Conservation (phyloP, 2,888 invertebrate species). For the Linyphia triangularis region DNA sequence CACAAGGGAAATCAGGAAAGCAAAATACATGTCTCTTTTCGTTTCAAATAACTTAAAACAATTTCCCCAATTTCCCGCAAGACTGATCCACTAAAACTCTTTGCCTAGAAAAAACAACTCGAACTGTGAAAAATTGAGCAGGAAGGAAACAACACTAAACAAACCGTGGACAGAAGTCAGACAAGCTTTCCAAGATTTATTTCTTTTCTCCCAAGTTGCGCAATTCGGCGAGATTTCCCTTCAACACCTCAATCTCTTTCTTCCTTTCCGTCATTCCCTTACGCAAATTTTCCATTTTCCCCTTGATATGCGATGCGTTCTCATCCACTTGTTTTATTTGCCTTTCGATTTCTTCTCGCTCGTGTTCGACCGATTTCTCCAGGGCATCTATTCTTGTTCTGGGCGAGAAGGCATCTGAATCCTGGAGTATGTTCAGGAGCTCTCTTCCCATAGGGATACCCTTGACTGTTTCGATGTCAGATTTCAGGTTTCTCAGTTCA, state of each 20-base stretch:
- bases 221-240: constrained; percentile 43
- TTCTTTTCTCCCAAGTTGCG: constrained; percentile 16
- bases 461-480: background rate
- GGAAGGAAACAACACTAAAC: background rate
- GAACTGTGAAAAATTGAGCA: too few relatives aligned
- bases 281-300: constrained; percentile 30
- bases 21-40: too few relatives aligned
- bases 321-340: constrained; percentile 23
- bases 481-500: background rate
- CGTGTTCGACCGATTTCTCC: constrained; percentile 24
- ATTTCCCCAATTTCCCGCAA: too few relatives aligned
- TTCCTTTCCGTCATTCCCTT: constrained; percentile 28
- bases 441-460: constrained; percentile 32
- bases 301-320: background rate
- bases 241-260: constrained; percentile 48
- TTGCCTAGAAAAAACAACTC: too few relatives aligned
- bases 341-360: constrained; percentile 31
- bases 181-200: background rate
- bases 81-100: too few relatives aligned
- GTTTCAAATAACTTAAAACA: too few relatives aligned
- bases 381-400: constrained; percentile 27
- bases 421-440: constrained; percentile 34
- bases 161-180: background rate
- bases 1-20: too few relatives aligned
- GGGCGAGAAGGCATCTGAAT: constrained; percentile 15